Conservation (phyloP, 2,113 vertebrate genomes). For the Nothobranchius kuhntae region DNA sequence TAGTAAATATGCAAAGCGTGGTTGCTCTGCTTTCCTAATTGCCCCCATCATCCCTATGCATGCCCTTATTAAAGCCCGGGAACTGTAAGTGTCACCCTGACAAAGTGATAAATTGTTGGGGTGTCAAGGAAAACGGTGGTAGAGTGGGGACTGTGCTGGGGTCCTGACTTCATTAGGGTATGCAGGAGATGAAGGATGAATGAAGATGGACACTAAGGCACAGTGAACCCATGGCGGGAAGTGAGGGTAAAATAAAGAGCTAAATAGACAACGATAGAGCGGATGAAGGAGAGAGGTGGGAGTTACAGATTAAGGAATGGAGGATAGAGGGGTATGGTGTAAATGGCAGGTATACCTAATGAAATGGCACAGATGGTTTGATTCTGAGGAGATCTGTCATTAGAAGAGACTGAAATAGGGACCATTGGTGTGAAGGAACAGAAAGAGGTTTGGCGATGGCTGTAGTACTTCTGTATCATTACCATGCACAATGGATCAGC, state of each 20-base stretch:
- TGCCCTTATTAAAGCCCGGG: slow-evolving; percentile 97
- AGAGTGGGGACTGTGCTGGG: slow-evolving; percentile 90
- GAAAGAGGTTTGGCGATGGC: slow-evolving; percentile 31
- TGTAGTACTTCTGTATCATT: slow-evolving; percentile 60
- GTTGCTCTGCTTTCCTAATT: slow-evolving; percentile 96
- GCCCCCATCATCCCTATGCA: slow-evolving; percentile 89
- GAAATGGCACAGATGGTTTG: slow-evolving; percentile 73
- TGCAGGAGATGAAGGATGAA: slow-evolving; percentile 88
- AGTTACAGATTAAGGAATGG: slow-evolving; percentile 38
- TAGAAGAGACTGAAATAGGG: slow-evolving; percentile 34
- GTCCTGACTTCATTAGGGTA: slow-evolving; percentile 99
- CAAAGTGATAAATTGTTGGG: slow-evolving; percentile 99
- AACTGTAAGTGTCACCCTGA: slow-evolving; percentile 99
- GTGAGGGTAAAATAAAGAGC: slow-evolving; percentile 54
- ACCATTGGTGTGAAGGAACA: slow-evolving; percentile 33
- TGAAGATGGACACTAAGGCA: slow-evolving; percentile 91
- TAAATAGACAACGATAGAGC: slow-evolving; percentile 44
- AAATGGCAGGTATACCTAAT: slow-evolving; percentile 64
- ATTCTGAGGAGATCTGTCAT: slow-evolving; percentile 53
- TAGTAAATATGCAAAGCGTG: slow-evolving; percentile 98
- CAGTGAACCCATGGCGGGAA: slow-evolving; percentile 74
- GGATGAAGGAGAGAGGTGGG: slow-evolving; percentile 19
- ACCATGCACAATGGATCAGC: slow-evolving; percentile 59
- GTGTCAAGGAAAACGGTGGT: slow-evolving; percentile 90
- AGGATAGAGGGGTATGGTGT: slow-evolving; percentile 40